A percentile compares a stretch with the other conserved stretches of the same genome.
phyloP scores from a whole-genome alignment of 2,113 vertebrate species.

The Struthio camelus region DNA sequence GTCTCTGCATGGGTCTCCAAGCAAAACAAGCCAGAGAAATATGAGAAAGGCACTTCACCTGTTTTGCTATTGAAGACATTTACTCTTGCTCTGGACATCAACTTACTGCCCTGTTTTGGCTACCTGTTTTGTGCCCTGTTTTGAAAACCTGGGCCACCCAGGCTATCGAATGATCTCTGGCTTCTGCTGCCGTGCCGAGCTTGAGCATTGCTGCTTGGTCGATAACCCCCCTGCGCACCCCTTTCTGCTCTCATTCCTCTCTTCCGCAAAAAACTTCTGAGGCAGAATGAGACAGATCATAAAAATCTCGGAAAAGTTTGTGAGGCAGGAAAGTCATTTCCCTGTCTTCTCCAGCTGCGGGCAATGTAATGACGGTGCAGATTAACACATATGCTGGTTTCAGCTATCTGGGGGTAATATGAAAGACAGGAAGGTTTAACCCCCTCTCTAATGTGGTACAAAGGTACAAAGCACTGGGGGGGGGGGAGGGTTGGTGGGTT shows the following conservation, averaged over 20 bases:
- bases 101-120: no score
- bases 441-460: background rate
- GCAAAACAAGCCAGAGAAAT: background rate
- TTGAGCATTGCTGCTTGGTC: background rate
- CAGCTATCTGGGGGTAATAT: no score
- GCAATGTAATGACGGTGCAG: no score
- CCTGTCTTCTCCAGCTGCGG: background rate
- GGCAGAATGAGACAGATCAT: fast-evolving
- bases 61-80: background rate
- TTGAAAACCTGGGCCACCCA: no score
- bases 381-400: background rate
- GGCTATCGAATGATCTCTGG: no score
- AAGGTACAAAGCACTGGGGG: no score
- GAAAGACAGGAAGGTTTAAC: background rate
- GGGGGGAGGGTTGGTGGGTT: no score
- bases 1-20: background rate
- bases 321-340: background rate
- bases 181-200: no score
- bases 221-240: background rate
- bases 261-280: background rate
- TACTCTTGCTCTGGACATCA: background rate
- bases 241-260: background rate
- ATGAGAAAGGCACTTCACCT: background rate
- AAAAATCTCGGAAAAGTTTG: background rate
- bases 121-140: no score